Evolutionary conservation across 2,888 invertebrate species (phyloP).

Genomic region (Augiades crinisus): DNA sequence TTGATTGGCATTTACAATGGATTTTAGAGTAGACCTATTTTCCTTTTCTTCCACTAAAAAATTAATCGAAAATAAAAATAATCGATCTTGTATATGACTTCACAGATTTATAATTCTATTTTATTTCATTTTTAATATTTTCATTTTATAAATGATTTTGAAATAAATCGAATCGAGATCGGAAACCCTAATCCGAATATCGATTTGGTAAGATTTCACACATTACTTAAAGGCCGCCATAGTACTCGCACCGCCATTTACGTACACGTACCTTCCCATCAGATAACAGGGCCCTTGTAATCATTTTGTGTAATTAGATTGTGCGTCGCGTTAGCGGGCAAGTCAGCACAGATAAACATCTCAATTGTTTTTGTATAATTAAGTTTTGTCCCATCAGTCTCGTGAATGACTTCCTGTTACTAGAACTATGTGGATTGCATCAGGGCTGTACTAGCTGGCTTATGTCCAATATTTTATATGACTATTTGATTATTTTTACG

Average conservation of each 20-base stretch:
- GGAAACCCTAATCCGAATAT: conserved; percentile 30
- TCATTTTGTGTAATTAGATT: conserved; percentile 71
- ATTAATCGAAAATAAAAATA: no score
- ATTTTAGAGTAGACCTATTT: no score
- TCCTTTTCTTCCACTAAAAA: no score
- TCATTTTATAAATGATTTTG: no score
- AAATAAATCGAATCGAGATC: no score
- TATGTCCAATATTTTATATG: conserved; percentile 1
- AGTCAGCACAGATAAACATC: conserved; percentile 64
- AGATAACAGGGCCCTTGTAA: conserved; percentile 57
- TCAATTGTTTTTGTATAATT: conserved; percentile 75
- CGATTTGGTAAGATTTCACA: conserved; percentile 46
- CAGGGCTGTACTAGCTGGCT: conserved; percentile 8
- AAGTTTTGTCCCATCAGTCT: conserved; percentile 55
- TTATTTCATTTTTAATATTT: no score
- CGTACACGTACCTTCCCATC: conserved; percentile 40
- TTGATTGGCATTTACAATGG: no score
- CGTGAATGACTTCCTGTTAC: conserved; percentile 46
- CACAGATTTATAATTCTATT: no score
- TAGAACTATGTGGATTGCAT: conserved; percentile 23
- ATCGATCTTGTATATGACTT: no score
- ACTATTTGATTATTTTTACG: conserved; percentile 16
- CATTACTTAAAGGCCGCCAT: conserved; percentile 27
- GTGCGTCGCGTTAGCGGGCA: conserved; percentile 56
- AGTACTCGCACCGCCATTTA: no score